Base-by-base conservation (phyloP, 2,797 vertebrate species). In the Acrossocheilus wenchowensis region DNA sequence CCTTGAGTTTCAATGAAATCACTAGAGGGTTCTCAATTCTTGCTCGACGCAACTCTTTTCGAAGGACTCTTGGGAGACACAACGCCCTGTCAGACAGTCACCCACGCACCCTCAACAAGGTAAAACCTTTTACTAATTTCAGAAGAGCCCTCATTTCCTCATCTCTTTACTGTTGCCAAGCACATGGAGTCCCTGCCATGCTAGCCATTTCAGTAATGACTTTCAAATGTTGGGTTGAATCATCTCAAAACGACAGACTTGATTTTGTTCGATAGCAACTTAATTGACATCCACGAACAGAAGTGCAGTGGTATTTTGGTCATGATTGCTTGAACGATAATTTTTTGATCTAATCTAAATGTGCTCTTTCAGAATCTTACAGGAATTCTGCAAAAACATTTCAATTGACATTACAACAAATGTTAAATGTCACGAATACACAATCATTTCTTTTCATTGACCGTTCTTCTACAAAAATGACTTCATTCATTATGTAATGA, bases 1-100 rank as follows among this genome's bases (percentile, higher is more conserved):
- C 68, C 36, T 52, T 90, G 87, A 84, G 77, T 82, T 91, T 92
- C 66, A 87, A 90, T 57, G 91, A 92, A 85, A 69, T 92, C 48
- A 90, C 87, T 9, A 84, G 86, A 88, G 85, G 88, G 19, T 85
- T 91, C 57, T 86, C 88, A 50, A 85, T 89, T 41, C 88, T 92
- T n/a, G 71, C 84, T 69, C 87, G 89, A 48, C 83, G 85, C 23
- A 88, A 85, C 45, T 88, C 90, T 60, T 48, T 90, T 14, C 87
- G 88, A 39, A 83, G 84, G 74, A 87, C 81, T 30, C 82, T 88
- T 62, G 88, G 73, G 39, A 88, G 89, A 90, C 84, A 86, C 62
- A 79, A 87, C 71, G 87, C 71, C 10, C 43, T 89, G 72, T 84
- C 57, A 54, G 57, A 78, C 11, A 60, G 68, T 48, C 75, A 75